These are phyloP conservation scores for Albula goreensis DNA, from an alignment of 2,113 vertebrate genomes.

Conservation along the genomic window DNA sequence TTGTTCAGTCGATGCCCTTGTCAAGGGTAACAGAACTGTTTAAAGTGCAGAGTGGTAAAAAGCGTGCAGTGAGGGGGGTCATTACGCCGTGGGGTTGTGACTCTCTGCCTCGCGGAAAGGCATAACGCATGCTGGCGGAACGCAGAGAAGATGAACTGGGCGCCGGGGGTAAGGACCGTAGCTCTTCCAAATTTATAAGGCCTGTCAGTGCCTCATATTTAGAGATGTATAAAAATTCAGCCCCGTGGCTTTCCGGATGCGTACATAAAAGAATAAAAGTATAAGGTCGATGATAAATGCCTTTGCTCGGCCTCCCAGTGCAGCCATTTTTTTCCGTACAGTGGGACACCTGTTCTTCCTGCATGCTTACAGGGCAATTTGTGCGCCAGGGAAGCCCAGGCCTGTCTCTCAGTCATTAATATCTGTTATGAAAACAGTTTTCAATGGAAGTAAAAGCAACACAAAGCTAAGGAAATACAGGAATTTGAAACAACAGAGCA, in stretches of 20 bases:
- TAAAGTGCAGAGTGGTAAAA: not conserved
- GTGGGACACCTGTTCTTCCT: not conserved
- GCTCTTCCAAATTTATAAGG: not conserved
- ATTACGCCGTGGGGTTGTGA: not conserved
- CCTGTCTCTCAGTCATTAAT: not conserved
- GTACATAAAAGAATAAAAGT: not conserved
- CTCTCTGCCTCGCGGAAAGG: not conserved
- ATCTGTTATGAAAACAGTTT: not conserved
- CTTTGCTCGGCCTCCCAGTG: not conserved
- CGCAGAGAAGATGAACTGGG: not conserved
- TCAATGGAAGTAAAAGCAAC: not conserved
- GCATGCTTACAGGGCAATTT: not conserved
- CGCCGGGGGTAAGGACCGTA: not conserved
- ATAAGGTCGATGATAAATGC: not conserved
- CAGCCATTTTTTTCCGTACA: not conserved
- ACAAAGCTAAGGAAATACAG: not conserved
- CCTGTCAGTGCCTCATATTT: not conserved
- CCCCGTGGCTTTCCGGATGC: not conserved
- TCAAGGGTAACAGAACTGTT: conserved; percentile 3
- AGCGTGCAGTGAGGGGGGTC: not conserved
- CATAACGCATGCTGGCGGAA: not conserved
- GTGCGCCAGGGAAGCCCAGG: not conserved
- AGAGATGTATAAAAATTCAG: not conserved
- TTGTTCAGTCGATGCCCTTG: not conserved
- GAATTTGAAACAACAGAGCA: not conserved